Evolutionary conservation across 2,113 vertebrate species (phyloP), one percentile per base, ranked within the genome.

Genomic region (Cryptomyrus ogoouensis): DNA sequence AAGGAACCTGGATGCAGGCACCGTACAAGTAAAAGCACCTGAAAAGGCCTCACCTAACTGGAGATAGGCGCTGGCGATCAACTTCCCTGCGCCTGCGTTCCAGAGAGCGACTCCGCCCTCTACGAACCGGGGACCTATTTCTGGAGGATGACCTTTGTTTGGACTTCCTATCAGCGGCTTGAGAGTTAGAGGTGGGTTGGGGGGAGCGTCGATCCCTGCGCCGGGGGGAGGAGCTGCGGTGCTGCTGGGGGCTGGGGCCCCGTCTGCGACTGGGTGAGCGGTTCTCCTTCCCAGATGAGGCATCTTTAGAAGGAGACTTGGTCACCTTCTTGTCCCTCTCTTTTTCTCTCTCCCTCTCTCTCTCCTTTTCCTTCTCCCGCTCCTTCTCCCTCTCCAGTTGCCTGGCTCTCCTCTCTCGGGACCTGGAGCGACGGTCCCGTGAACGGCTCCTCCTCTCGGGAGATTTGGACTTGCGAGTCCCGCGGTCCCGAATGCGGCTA

Each of bases 221-320:
- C 90, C 96, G 98, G 0, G 98, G 97, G 92, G 98, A 98, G n/a
- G 96, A 90, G 66, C 98, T 99, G 93, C 96, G 97, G 92, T 95
- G 96, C 90, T 96, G 96, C 12, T 19, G 27, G 0, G 96, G 94
- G 91, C 94, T 96, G 15, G 95, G 96, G 42, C 95, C 96, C 89
- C 94, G 96, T 80, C 97, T 96, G 74, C 96, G 94, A 84, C 96
- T 95, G 8, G 98, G 98, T 1, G 98, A 99, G 87, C 98, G 95
- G 92, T 99, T 99, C 93, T 99, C 98, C 92, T 99, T 99, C 77
- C 98, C 98, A 49, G 98, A 98, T 2, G 98, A 99, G 7, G 97
- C 96, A 91, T 99, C 98, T 94, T 99, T 99, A 91, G 98, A 98
- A 15, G 98, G 98, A 74, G 98, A 99, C 93, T 99, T 99, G 90